Base-by-base conservation (phyloP, 1,140 invertebrate species). In the Tribolium madens region DNA sequence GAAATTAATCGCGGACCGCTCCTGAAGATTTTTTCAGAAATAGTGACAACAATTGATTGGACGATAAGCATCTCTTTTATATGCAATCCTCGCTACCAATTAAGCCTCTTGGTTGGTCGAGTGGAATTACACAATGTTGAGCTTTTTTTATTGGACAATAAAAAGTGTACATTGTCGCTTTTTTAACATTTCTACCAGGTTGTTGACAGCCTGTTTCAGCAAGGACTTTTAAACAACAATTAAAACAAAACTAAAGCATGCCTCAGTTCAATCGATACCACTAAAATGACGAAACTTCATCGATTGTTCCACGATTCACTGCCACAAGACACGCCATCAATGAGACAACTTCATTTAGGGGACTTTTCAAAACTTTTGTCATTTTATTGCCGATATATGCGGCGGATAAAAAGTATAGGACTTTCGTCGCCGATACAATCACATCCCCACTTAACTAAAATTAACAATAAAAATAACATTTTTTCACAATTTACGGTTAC, bases 31-130 rank as follows among this genome's bases (percentile, higher is more conserved):
- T 64, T 64, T 64, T 64, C 57, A 36, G 26, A 18, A 64, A 64
- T 33, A 33, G 21, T 64, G 57, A 64, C 57, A 64, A 64, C 57
- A 64, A 64, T 64, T 64, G 57, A 64, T 64, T 64, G 57, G 57
- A 33, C 57, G 57, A 64, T 64, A 64, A 64, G n/a, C 18, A 64
- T 64, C 57, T 64, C 57, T 7, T 64, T 64, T 64, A 64, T 64
- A 64, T 64, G 57, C 57, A 64, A 64, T 64, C 57, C 57, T 64
- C 57, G 57, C 57, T 33, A 64, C 57, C 57, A 64, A 64, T 64
- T 64, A 64, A 64, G 57, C 57, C 57, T 33, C 57, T 64, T 18
- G 57, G 10, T 64, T 33, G 57, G 26, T 33, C 57, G 26, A 64
- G 26, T 33, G 57, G 57, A 64, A 64, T 64, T 64, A 64, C 57